Base-by-base conservation (phyloP, 2,888 invertebrate species). In the Xiphydria camelus region DNA sequence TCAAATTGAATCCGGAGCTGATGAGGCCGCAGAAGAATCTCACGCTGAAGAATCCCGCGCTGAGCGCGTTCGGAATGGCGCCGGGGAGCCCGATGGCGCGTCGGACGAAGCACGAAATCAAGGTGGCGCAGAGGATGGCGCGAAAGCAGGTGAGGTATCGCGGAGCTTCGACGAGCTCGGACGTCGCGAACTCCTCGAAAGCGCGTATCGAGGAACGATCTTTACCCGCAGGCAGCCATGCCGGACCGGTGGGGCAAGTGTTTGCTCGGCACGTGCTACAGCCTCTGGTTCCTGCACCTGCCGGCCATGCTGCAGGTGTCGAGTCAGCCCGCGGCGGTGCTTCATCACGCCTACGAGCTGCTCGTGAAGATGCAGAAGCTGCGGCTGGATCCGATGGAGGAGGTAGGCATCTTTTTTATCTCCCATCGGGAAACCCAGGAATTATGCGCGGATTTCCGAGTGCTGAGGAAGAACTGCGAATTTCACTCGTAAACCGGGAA, bases 231-330 rank as follows among this genome's bases (percentile, higher is more conserved):
- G 72, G 78, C 81, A 23, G 77, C 79, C 47, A 83, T 86, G 37
- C 94, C 96, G 1, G 88, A 91, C 62, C 81, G 87, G n/a, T 97
- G 96, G 96, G 92, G 94, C 3, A 89, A 90, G 75, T 94, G 91
- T 74, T 77, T 94, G 14, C 81, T 93, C 4, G 89, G 90, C 23
- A 89, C 93, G 1, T 93, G 92, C 68, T 92, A 91, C 70, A 93
- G 97, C 23, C 81, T 99, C 18, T 98, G 99, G 87, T 99, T 98
- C 76, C 85, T 98, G 64, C 89, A 95, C 61, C 80, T 99, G 55
- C 98, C 99, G 15, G 91, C 96, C 76, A 89, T 86, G 79, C 83
- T 86, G 64, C 82, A 68, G 59, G 68, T 66, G 18, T 72, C 73
- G 79, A 68, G 78, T 83, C 70, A 83, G 80, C 59, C 80, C n/a